Base-by-base conservation (phyloP, 1,140 invertebrate species). In the Scaptomyza montana region DNA sequence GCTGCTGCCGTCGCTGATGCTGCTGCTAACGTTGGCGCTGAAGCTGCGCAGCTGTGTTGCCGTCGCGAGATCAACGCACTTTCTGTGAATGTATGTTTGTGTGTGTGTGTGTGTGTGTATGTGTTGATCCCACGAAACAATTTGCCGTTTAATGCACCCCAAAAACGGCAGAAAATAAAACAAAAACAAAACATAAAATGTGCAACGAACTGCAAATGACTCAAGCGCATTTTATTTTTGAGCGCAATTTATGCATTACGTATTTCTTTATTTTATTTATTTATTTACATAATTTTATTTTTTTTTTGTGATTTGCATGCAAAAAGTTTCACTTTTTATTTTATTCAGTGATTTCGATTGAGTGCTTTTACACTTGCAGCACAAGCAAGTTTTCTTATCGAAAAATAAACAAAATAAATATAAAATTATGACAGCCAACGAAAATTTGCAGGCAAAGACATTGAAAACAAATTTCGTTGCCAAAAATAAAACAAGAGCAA, bases 71-170 rank as follows among this genome's bases (percentile, higher is more conserved):
- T 89, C 84, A 89, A 89, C 84, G 84, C 84, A 89, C 84, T 89
- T 89, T 89, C 55, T 72, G 45, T 19, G 46, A 10, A 6, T 55
- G 53, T 12, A 10, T 47, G 45, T 5, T 30, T 36, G 21, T 25
- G 21, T 1, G 0, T 25, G 21, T 25, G 2, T 45, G 16, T 16
- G 16, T 16, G 16, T 25, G 30, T 49, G 60, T n/a, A n/a, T 43
- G 68, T 66, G 84, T 87, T 87, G 84, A 87, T 87, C 84, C 84
- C 84, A 87, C 84, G 79, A 87, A 87, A 89, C 84, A 87, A 87
- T 87, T 87, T 87, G 84, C 84, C 79, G 84, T 87, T 87, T 89
- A 87, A 89, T 87, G 82, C 84, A 89, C 84, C 84, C 79, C 51
- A 71, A 87, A 84, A 84, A 81, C 10, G 39, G 30, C n/a, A 25